Evolutionary conservation across 2,888 invertebrate genomes (phyloP).

Genomic region (Nomada fabriciana): DNA sequence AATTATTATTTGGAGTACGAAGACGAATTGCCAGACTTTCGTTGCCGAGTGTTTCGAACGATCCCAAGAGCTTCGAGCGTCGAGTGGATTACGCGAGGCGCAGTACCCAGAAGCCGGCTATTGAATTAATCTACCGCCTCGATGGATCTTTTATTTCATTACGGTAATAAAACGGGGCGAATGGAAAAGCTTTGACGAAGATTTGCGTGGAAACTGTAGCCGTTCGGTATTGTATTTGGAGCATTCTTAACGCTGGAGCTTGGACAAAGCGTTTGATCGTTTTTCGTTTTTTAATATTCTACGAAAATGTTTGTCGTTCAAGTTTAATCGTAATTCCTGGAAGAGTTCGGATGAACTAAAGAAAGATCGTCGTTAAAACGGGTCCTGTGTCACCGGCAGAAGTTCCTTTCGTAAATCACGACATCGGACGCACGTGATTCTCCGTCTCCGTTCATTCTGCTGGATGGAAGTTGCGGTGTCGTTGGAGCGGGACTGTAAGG

Average conservation of each 20-base stretch:
- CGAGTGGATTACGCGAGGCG: slow-evolving; percentile 11
- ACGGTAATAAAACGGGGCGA: slow-evolving; percentile 1
- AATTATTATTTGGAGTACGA: slow-evolving; percentile 58
- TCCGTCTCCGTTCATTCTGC: slow-evolving; percentile 7
- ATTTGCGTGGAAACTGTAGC: too few species aligned
- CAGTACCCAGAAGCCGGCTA: background rate
- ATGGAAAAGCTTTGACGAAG: too few species aligned
- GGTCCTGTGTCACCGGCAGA: background rate
- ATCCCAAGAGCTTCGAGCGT: slow-evolving; percentile 1
- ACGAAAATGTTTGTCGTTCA: background rate
- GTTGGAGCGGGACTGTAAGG: slow-evolving; percentile 46
- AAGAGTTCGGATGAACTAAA: background rate
- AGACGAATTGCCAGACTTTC: slow-evolving; percentile 45
- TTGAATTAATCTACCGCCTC: slow-evolving; percentile 18
- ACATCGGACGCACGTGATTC: slow-evolving; percentile 27
- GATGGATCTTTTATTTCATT: slow-evolving; percentile 18
- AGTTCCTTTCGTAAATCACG: slow-evolving; percentile 43
- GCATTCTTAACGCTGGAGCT: too few species aligned
- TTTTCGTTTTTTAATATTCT: too few species aligned
- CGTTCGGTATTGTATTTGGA: too few species aligned
- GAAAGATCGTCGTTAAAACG: slow-evolving; percentile 11
- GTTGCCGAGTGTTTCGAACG: slow-evolving; percentile 2
- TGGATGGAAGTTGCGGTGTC: slow-evolving; percentile 24
- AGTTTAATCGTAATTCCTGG: background rate
- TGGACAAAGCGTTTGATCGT: too few species aligned